Evolutionary conservation across 2,113 vertebrate species (phyloP).

Genomic region (Nycticebus coucang): DNA sequence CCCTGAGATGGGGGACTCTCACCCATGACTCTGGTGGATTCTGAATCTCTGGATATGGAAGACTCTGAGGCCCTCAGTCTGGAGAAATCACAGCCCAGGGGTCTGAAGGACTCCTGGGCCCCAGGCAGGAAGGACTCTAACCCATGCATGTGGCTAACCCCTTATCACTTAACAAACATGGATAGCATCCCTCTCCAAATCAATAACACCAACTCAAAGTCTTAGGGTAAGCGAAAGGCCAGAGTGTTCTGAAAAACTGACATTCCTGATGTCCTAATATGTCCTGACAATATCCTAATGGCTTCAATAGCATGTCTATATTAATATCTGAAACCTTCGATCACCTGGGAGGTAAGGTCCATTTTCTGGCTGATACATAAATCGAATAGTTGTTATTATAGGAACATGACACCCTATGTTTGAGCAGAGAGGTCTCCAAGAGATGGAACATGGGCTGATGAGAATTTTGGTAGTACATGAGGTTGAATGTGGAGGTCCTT

Average conservation of each 20-base stretch:
- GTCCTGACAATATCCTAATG: neutral
- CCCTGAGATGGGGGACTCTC: neutral
- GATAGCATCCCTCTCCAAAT: neutral
- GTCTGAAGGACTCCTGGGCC: neutral
- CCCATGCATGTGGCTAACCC: rapidly evolving
- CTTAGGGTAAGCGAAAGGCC: neutral
- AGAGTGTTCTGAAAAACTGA: neutral
- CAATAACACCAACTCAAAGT: neutral
- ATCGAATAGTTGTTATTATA: neutral
- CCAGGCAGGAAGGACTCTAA: neutral
- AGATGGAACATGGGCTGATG: rapidly evolving
- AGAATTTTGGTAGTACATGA: too few species aligned
- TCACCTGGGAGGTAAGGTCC: neutral
- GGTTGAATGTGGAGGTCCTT: neutral
- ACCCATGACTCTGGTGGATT: neutral
- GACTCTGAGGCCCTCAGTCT: neutral
- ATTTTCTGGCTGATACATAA: neutral
- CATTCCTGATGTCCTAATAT: neutral
- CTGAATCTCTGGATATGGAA: neutral
- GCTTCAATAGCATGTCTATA: rapidly evolving
- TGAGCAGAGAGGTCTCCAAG: neutral
- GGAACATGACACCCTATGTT: neutral
- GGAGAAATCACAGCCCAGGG: neutral
- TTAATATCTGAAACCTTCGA: neutral
- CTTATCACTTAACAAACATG: neutral